Evolutionary conservation across 2,888 invertebrate genomes (phyloP).

Genomic region (Hemaris fuciformis): DNA sequence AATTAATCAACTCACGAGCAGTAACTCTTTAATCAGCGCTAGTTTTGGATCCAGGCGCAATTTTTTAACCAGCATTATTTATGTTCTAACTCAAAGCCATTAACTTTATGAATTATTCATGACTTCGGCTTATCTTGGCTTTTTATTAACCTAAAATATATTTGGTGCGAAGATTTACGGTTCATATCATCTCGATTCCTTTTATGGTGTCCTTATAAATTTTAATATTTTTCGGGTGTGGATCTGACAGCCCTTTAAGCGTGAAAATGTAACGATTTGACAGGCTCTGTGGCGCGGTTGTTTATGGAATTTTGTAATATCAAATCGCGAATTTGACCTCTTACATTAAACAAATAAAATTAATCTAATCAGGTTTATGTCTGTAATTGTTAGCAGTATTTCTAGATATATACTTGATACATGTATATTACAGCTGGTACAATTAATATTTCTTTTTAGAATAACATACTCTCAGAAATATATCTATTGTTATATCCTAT

Average conservation of each 20-base stretch:
- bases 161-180: constrained; percentile 26
- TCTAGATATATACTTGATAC: too few relatives aligned
- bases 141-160: constrained; percentile 18
- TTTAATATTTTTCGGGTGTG: background rate
- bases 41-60: constrained; percentile 19
- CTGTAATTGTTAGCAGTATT: too few relatives aligned
- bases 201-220: background rate
- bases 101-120: constrained; percentile 39
- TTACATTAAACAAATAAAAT: too few relatives aligned
- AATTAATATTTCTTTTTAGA: too few relatives aligned
- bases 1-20: background rate
- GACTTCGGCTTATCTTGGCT: constrained; percentile 25
- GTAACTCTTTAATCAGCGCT: constrained; percentile 14
- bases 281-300: too few relatives aligned
- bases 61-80: constrained; percentile 31
- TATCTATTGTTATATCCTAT: too few relatives aligned
- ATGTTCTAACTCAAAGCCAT: constrained; percentile 33
- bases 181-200: background rate
- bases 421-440: too few relatives aligned
- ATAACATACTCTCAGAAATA: too few relatives aligned
- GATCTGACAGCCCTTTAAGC: background rate
- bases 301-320: too few relatives aligned
- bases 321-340: too few relatives aligned
- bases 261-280: too few relatives aligned
- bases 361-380: too few relatives aligned